Evolutionary conservation across 2,888 invertebrate species (phyloP).

Genomic region (Mechanitis messenoides): DNA sequence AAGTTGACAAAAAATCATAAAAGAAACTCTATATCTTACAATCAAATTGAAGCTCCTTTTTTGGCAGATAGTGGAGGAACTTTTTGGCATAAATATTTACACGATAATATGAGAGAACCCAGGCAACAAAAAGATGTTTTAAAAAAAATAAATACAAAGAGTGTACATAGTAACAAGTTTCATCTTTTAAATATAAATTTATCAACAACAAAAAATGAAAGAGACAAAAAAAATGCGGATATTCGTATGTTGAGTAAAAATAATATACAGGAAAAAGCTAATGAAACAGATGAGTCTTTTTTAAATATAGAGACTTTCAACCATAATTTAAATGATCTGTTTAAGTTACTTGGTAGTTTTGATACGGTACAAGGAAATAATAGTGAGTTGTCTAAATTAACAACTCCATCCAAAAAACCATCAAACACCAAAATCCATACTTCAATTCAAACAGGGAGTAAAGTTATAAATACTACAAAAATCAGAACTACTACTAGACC

Average conservation of each 20-base stretch:
- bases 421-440: neutral
- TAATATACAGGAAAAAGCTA: neutral
- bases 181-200: slow-evolving; percentile 11
- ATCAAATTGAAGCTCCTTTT: slow-evolving; percentile 37
- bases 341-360: slow-evolving; percentile 34
- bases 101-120: slow-evolving; percentile 27
- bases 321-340: slow-evolving; percentile 37
- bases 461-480: no score
- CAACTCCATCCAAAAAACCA: neutral
- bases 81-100: slow-evolving; percentile 45
- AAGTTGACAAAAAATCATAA: slow-evolving; percentile 14
- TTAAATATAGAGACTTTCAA: slow-evolving; percentile 26
- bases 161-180: no score
- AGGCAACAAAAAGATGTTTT: slow-evolving; percentile 14
- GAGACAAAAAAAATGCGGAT: neutral
- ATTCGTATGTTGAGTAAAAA: neutral
- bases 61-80: slow-evolving; percentile 40
- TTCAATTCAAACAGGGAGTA: no score
- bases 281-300: slow-evolving; percentile 9
- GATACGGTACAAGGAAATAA: slow-evolving; percentile 1
- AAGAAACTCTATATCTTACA: slow-evolving; percentile 26
- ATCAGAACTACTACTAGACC: no score
- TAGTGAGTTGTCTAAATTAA: neutral
- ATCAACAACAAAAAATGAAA: slow-evolving; percentile 29
- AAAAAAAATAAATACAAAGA: neutral